Conservation (phyloP, 2,113 vertebrate species). For the Tetrao urogallus region DNA sequence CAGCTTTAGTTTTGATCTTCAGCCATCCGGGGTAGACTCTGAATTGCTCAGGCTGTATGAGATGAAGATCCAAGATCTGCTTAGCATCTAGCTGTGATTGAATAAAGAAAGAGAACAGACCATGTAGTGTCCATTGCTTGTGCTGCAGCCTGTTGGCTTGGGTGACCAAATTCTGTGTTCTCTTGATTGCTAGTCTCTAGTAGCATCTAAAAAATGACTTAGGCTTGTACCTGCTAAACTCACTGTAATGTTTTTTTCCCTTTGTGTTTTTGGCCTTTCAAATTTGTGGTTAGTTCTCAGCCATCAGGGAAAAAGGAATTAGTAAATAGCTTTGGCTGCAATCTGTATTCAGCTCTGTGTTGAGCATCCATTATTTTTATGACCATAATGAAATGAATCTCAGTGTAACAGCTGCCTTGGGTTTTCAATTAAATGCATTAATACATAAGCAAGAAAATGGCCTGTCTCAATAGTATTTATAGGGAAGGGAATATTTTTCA, state of each 20-base stretch:
- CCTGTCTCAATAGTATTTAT: conserved; percentile 44
- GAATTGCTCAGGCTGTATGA: not conserved
- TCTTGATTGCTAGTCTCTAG: not conserved
- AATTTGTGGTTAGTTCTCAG: not conserved
- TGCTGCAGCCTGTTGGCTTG: not conserved
- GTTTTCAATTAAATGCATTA: conserved; percentile 66
- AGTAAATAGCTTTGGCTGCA: conserved; percentile 49
- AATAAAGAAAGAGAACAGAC: not conserved
- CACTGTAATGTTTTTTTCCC: not conserved
- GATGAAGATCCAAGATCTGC: not conserved
- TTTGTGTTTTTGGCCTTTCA: not conserved
- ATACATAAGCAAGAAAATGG: conserved; percentile 42
- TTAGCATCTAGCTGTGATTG: not conserved
- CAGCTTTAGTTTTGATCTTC: not conserved
- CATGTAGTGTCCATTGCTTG: not conserved
- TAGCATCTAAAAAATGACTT: not conserved
- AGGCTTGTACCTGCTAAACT: not conserved
- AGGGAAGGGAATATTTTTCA: conserved; percentile 25
- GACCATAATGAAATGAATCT: conserved; percentile 46
- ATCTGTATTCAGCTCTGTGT: conserved; percentile 43
- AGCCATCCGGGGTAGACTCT: not conserved
- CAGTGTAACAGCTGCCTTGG: conserved; percentile 36
- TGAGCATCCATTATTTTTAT: conserved; percentile 62
- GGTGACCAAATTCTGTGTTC: not conserved
- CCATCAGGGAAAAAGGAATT: conserved; percentile 26